Evolutionary conservation across 2,797 vertebrate genomes (phyloP), one percentile per base, ranked within the genome.

Genomic region (Karalla daura): DNA sequence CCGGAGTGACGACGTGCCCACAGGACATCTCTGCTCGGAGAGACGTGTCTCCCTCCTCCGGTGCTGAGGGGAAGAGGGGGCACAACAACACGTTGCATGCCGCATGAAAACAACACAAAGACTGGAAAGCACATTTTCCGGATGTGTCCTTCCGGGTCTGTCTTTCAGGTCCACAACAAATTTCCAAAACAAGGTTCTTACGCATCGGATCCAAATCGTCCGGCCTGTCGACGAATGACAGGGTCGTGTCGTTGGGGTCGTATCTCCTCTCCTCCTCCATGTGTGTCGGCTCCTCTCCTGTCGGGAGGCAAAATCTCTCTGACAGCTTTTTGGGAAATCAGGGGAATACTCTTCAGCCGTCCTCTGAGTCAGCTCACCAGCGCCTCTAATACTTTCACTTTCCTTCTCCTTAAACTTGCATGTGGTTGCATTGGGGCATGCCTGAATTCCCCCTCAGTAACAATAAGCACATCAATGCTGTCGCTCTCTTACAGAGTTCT

Each of bases 1-100:
- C 37, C 0, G 93, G 91, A 0, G 88, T 89, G 23, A 93, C 92
- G 0, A 84, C 91, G 9, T 94, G 93, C 0, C 88, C 90, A 45
- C 93, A 94, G 28, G 91, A 90, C 89, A 94, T 93, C 64, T 90
- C 56, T 1, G 90, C 88, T 3, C 88, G 33, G 24, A 88, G 81
- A 32, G 21, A 7, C 6, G 5, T 0, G 1, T 90, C 89, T 54
- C 89, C 92, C 17, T 92, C 91, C 0, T 80, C 88, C 2, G 76
- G 40, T 0, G 91, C 91, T 93, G 68, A 45, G 60, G 36, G 4
- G 1, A 7, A 41, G 46, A 64, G 10, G 63, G 62, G 25, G n/a
- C n/a, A 46, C 60, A 20, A 0, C 61, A 0, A 71, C n/a, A 68
- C 32, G 5, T 25, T 54, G 5, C 41, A 20, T 0, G n/a, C n/a